A percentile compares a stretch with the other conserved stretches of the same genome.
phyloP scores from a whole-genome alignment of 2,797 vertebrate species.

The Thunnus albacares region DNA sequence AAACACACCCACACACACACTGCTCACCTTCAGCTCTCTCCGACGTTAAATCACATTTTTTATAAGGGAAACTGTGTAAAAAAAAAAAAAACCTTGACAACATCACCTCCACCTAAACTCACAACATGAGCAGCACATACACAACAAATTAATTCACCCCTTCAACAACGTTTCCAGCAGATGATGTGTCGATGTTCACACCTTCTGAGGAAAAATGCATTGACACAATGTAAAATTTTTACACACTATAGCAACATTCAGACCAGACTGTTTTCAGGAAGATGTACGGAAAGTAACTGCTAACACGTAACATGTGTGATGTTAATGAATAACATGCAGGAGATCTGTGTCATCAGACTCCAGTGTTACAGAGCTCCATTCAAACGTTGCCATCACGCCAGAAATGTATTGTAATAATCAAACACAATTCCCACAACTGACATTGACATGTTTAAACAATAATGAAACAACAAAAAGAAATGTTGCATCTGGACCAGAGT shows the following conservation, averaged over 20 bases:
- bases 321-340: slow-evolving; percentile 71
- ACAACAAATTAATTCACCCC: slow-evolving; percentile 45
- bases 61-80: slow-evolving; percentile 21
- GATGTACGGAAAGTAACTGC: slow-evolving; percentile 45
- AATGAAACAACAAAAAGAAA: slow-evolving; percentile 30
- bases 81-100: slow-evolving; percentile 27
- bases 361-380: slow-evolving; percentile 48
- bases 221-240: slow-evolving; percentile 37
- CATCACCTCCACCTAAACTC: slow-evolving; percentile 46
- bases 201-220: slow-evolving; percentile 36
- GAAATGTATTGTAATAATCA: slow-evolving; percentile 54
- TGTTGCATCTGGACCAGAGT: slow-evolving; percentile 54
- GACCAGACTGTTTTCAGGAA: slow-evolving; percentile 43
- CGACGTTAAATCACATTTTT: slow-evolving; percentile 52
- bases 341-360: slow-evolving; percentile 57
- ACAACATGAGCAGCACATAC: slow-evolving; percentile 13
- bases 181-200: slow-evolving; percentile 68
- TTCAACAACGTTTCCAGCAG: slow-evolving; percentile 36
- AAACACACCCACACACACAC: slow-evolving; percentile 55
- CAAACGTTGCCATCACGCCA: slow-evolving; percentile 52
- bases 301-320: slow-evolving; percentile 71
- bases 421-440: slow-evolving; percentile 58
- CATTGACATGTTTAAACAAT: slow-evolving; percentile 63
- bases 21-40: slow-evolving; percentile 61
- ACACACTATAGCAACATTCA: slow-evolving; percentile 37